Evolutionary conservation across 2,113 vertebrate species (phyloP).

Genomic region (Rattus rattus): DNA sequence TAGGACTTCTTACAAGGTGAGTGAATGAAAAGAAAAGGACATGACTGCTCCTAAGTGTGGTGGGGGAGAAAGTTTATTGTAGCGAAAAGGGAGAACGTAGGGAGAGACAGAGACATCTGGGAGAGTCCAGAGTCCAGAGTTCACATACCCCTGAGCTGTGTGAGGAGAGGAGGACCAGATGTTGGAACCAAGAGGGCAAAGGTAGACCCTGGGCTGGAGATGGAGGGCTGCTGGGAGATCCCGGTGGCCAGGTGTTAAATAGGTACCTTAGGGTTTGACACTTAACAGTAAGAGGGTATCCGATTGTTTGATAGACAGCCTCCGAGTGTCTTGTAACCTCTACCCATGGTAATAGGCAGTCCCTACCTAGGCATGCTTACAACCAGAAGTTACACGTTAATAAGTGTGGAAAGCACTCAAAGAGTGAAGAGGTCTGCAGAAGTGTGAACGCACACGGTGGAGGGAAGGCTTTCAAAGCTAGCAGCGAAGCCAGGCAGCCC

Average conservation of each 20-base stretch:
- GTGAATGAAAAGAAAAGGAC: background rate
- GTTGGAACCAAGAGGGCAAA: background rate
- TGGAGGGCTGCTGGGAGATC: background rate
- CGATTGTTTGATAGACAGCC: background rate
- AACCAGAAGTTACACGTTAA: background rate
- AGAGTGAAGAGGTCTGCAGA: background rate
- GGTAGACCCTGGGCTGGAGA: background rate
- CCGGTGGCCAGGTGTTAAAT: background rate
- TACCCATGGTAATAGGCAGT: rapidly evolving
- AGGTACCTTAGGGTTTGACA: background rate
- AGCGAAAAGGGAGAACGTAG: background rate
- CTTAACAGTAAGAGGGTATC: background rate
- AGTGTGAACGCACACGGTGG: background rate
- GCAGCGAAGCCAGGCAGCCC: background rate
- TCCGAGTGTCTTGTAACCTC: background rate
- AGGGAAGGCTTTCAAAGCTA: background rate
- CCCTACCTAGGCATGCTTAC: background rate
- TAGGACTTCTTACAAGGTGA: slow-evolving; percentile 96
- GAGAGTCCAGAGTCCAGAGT: background rate
- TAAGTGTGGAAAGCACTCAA: no score
- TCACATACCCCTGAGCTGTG: background rate
- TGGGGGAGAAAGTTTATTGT: background rate
- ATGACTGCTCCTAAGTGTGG: background rate
- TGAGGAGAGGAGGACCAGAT: background rate
- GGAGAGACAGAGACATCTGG: background rate